Base-by-base conservation (phyloP, 2,888 invertebrate genomes). In the Erpobdella octoculata region DNA sequence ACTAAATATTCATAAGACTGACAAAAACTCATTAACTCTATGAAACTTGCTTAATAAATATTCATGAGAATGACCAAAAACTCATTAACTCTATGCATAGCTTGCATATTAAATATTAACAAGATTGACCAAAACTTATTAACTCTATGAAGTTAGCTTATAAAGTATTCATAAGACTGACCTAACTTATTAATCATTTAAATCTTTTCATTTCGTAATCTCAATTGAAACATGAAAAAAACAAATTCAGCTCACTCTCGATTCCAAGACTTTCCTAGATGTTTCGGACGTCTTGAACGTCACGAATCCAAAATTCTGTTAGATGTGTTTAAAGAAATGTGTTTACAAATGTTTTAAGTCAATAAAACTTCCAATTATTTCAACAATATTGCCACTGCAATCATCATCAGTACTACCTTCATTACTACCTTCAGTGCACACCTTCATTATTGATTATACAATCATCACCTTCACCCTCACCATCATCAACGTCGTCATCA, bases 391-490 rank as follows among this genome's bases (percentile, higher is more conserved):
- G 21, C 8, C 21, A n/a, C 2, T 21, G 18, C 46, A 21, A 53
- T 9, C 6, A 53, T 53, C n/a, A n/a, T n/a, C n/a, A n/a, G n/a
- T n/a, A n/a, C n/a, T n/a, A n/a, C n/a, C n/a, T n/a, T n/a, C n/a
- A n/a, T n/a, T n/a, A n/a, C n/a, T n/a, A n/a, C n/a, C n/a, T n/a
- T n/a, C n/a, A n/a, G n/a, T n/a, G n/a, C n/a, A n/a, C n/a, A n/a
- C n/a, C n/a, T n/a, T n/a, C n/a, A n/a, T n/a, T n/a, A n/a, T n/a
- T n/a, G n/a, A n/a, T n/a, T n/a, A n/a, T n/a, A n/a, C n/a, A n/a
- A 65, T 65, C 65, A 65, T 31, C 65, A 65, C 25, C 65, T 35
- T 36, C 65, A 65, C 36, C 65, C 31, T 65, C 65, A 65, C 36
- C 65, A 65, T 65, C 65, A 65, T 31, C 65, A 31, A 18, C 36